Evolutionary conservation across 2,888 invertebrate species (phyloP).

Genomic region (Zeuzera pyrina): DNA sequence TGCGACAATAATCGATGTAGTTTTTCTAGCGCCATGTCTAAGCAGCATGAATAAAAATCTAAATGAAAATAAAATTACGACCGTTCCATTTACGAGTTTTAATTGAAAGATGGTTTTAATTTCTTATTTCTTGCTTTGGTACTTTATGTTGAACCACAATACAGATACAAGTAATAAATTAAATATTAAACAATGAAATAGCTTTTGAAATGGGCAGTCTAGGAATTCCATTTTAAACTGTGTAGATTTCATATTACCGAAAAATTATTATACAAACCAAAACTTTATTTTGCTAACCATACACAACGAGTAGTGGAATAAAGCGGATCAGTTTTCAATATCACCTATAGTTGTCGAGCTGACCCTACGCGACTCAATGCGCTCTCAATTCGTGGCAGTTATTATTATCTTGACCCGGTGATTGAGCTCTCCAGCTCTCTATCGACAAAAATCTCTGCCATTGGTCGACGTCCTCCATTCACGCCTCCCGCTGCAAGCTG

Average conservation of each 20-base stretch:
- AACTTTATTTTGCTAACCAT: slow-evolving; percentile 28
- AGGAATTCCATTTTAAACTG: too few relatives aligned
- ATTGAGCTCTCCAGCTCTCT: slow-evolving; percentile 67
- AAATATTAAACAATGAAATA: neutral
- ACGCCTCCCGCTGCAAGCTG: slow-evolving; percentile 47
- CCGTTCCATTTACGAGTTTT: too few relatives aligned
- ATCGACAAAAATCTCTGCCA: slow-evolving; percentile 34
- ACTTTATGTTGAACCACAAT: too few relatives aligned
- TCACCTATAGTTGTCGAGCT: slow-evolving; percentile 55
- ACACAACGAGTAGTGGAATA: slow-evolving; percentile 23
- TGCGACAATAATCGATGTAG: slow-evolving; percentile 67
- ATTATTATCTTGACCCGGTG: slow-evolving; percentile 72
- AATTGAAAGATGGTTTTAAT: too few relatives aligned
- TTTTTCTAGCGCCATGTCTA: slow-evolving; percentile 58
- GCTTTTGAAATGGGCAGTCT: slow-evolving; percentile 1
- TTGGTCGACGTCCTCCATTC: slow-evolving; percentile 45
- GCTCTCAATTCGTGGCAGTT: slow-evolving; percentile 70
- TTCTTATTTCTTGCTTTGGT: too few relatives aligned
- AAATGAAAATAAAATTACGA: slow-evolving; percentile 57
- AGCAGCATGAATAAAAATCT: too few relatives aligned
- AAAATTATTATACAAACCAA: too few relatives aligned
- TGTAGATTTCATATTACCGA: too few relatives aligned
- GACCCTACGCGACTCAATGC: slow-evolving; percentile 69
- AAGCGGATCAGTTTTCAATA: slow-evolving; percentile 45
- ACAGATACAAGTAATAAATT: too few relatives aligned